A percentile compares a stretch with the other conserved stretches of the same genome.
Conservation (phyloP, 2,113 vertebrate genomes). For the Natator depressus region DNA sequence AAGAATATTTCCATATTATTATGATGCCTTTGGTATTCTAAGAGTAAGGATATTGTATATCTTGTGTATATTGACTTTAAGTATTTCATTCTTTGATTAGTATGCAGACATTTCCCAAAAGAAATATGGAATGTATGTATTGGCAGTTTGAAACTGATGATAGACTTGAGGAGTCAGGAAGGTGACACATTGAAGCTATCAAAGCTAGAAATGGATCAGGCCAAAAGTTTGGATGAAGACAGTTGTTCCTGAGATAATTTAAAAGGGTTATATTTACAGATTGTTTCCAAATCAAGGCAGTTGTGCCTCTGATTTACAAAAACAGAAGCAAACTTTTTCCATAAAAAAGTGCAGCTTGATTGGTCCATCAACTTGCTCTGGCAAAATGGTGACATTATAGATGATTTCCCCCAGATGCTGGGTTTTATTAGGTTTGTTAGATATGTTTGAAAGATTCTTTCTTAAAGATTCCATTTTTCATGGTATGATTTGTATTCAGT, state of each 20-base stretch:
- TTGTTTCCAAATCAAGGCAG: conserved; percentile 48
- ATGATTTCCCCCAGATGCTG: conserved; percentile 34
- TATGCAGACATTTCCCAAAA: conserved; percentile 61
- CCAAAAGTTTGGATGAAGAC: conserved; percentile 65
- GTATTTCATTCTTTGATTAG: conserved; percentile 53
- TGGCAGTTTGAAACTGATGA: conserved; percentile 53
- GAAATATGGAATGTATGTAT: conserved; percentile 57
- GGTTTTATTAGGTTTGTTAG: conserved; percentile 61
- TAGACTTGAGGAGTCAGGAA: conserved; percentile 57
- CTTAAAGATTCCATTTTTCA: conserved; percentile 36
- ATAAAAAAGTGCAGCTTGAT: background rate
- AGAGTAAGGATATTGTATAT: conserved; percentile 38
- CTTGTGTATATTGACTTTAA: conserved; percentile 20
- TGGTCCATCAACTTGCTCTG: conserved; percentile 44
- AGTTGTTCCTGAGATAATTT: conserved; percentile 52
- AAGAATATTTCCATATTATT: conserved; percentile 74
- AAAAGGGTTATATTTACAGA: conserved; percentile 38
- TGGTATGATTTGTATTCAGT: conserved; percentile 43
- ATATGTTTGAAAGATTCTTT: conserved; percentile 51
- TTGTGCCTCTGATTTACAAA: conserved; percentile 23
- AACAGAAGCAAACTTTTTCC: conserved; percentile 43
- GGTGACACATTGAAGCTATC: conserved; percentile 7
- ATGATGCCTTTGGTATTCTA: conserved; percentile 60
- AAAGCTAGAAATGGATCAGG: conserved; percentile 51
- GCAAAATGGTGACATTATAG: conserved; percentile 52